Conservation (phyloP, 23 tunicate genomes). For the Aplidium turbinatum region DNA sequence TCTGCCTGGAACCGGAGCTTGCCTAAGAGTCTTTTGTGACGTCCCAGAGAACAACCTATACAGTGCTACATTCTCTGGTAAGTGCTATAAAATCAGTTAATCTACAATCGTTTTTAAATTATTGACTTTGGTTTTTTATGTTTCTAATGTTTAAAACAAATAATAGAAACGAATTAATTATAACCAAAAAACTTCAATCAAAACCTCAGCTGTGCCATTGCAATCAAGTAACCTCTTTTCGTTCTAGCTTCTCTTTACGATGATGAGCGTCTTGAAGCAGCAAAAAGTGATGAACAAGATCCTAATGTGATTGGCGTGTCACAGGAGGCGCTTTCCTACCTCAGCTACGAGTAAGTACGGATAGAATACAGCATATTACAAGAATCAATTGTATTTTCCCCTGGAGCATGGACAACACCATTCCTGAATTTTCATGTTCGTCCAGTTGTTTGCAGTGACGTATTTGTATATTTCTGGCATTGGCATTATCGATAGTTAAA, state of each 20-base stretch:
- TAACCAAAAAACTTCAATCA: not conserved
- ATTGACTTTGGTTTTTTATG: too few relatives aligned
- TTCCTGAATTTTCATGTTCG: too few relatives aligned
- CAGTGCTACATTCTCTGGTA: slow-evolving; percentile 70
- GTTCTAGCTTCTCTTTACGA: slow-evolving; percentile 51
- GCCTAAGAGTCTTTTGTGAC: slow-evolving; percentile 68
- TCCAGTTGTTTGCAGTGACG: too few relatives aligned
- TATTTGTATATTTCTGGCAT: too few relatives aligned
- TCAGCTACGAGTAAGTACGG: slow-evolving; percentile 40
- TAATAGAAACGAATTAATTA: not conserved
- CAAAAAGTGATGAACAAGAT: slow-evolving; percentile 24
- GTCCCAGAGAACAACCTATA: slow-evolving; percentile 21
- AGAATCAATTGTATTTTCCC: too few relatives aligned
- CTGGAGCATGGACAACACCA: too few relatives aligned
- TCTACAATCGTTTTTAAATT: not conserved
- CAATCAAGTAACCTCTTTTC: too few relatives aligned
- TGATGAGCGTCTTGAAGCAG: slow-evolving; percentile 40
- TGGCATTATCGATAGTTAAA: too few relatives aligned
- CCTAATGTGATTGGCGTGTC: slow-evolving; percentile 43
- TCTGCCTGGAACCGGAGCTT: slow-evolving; percentile 63
- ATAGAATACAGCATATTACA: too few relatives aligned
- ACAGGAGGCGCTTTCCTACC: not conserved
- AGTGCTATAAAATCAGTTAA: not conserved
- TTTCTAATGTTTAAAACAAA: too few relatives aligned
- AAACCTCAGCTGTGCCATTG: not conserved